Conservation (phyloP, 2,113 vertebrate species). For the Noctilio leporinus region DNA sequence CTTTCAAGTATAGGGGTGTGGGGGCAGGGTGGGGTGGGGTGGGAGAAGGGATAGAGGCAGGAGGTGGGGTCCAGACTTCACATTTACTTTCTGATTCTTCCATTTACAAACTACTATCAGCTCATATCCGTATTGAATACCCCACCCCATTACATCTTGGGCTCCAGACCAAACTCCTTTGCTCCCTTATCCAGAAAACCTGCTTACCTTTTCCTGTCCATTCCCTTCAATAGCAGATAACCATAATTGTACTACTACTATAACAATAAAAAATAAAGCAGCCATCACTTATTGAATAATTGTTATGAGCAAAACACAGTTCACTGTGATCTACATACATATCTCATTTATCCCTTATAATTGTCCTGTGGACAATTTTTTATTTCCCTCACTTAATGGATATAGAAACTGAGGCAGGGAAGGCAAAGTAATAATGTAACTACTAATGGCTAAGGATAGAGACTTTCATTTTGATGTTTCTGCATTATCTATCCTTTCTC, state of each 20-base stretch:
- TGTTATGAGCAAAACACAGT: background rate
- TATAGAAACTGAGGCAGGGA: background rate
- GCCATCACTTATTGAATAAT: background rate
- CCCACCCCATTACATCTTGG: background rate
- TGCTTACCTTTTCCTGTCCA: background rate
- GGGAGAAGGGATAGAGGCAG: no score
- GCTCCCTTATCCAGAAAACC: background rate
- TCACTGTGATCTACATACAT: background rate
- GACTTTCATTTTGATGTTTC: background rate
- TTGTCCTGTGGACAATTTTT: background rate
- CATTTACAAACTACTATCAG: background rate
- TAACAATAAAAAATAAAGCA: background rate
- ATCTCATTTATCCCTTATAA: background rate
- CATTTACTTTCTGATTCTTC: background rate
- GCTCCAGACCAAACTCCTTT: background rate
- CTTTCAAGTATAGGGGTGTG: background rate
- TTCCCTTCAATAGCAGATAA: background rate
- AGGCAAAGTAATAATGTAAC: background rate
- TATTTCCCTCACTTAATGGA: background rate
- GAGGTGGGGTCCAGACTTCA: background rate
- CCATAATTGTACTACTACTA: background rate
- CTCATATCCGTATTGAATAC: background rate
- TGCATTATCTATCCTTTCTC: background rate
- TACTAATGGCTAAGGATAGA: background rate
- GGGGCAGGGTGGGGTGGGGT: no score